A percentile compares a stretch with the other conserved stretches of the same genome.
phyloP scores from a whole-genome alignment of 2,113 vertebrate species.

The Petromus typicus region DNA sequence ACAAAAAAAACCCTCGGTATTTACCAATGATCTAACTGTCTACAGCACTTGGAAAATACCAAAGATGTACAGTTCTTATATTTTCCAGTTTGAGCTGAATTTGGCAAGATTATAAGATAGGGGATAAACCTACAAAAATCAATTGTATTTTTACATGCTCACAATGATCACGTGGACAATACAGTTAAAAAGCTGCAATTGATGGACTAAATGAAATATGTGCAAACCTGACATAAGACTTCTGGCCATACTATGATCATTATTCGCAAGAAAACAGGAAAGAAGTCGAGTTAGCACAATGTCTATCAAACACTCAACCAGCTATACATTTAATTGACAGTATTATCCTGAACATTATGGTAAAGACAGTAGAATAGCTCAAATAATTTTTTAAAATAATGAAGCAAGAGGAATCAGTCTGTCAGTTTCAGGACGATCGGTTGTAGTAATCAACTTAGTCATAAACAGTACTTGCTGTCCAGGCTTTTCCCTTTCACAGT shows the following conservation, averaged over 20 bases:
- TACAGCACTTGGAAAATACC: not conserved
- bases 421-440: not conserved
- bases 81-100: not conserved
- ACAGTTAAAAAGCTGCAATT: not conserved
- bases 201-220: not conserved
- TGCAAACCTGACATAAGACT: not conserved
- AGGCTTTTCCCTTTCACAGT: no score
- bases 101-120: slow-evolving; percentile 17
- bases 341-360: not conserved
- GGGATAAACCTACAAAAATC: slow-evolving; percentile 6
- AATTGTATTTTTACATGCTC: not conserved
- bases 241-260: not conserved
- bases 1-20: not conserved
- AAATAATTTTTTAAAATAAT: slow-evolving; percentile 8
- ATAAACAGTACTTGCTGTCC: not conserved
- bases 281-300: not conserved
- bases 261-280: not conserved
- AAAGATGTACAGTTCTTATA: not conserved
- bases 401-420: not conserved
- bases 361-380: not conserved
- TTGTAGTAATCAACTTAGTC: not conserved
- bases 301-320: not conserved
- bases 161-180: not conserved
- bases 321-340: not conserved
- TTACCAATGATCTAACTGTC: not conserved